Conservation (phyloP, 2,888 invertebrate genomes). For the Mactromeris polynyma region DNA sequence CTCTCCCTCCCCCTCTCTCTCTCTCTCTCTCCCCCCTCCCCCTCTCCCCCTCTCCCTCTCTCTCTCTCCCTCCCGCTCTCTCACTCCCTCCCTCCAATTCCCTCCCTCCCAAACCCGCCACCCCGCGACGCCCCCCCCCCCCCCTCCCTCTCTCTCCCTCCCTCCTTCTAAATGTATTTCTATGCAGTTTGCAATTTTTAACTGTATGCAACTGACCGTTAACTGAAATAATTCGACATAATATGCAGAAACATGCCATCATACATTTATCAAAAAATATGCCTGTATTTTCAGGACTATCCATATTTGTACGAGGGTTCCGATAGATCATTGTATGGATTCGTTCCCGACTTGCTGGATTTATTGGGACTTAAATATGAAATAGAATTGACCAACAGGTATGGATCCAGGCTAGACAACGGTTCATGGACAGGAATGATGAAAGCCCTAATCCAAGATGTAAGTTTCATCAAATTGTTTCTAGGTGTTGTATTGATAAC, state of each 20-base stretch:
- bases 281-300: slow-evolving; percentile 17
- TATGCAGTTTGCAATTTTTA: no score
- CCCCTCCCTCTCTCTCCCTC: neutral
- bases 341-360: slow-evolving; percentile 76
- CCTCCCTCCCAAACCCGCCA: neutral
- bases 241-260: no score
- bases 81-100: neutral
- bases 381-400: slow-evolving; percentile 56
- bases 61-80: neutral
- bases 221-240: no score
- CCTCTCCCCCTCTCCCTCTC: neutral
- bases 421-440: slow-evolving; percentile 79
- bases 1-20: neutral
- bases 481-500: no score
- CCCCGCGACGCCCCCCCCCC: neutral
- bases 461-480: no score
- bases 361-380: slow-evolving; percentile 58
- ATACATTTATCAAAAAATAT: no score
- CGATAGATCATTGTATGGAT: slow-evolving; percentile 67
- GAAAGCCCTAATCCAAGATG: slow-evolving; percentile 71
- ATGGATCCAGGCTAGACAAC: slow-evolving; percentile 57
- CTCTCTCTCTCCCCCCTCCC: neutral
- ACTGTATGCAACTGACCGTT: no score
- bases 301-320: slow-evolving; percentile 13
- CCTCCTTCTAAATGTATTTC: no score